These are phyloP conservation scores for Momotus momota DNA, from an alignment of 2,797 vertebrate species.

Conservation along the genomic window DNA sequence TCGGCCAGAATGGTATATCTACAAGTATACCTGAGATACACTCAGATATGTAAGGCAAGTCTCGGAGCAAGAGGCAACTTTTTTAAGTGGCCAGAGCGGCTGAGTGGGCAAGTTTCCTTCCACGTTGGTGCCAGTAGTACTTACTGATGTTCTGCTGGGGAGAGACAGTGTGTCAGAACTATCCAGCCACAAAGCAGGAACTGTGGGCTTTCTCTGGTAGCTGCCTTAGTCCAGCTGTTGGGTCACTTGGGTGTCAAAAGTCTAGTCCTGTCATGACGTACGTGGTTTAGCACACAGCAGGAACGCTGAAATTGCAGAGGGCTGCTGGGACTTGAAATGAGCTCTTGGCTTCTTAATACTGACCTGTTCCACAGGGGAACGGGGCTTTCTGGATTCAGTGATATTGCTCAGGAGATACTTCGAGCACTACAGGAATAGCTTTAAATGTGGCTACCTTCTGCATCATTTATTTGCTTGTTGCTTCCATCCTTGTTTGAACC, in stretches of 20 bases:
- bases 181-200: neutral
- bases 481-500: neutral
- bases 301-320: neutral
- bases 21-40: neutral
- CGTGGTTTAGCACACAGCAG: neutral
- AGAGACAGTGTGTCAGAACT: neutral
- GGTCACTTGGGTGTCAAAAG: neutral
- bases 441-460: neutral
- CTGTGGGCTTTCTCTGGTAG: neutral
- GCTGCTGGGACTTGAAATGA: neutral
- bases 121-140: fast-evolving
- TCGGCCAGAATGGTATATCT: neutral
- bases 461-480: neutral
- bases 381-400: neutral
- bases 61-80: neutral
- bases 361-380: neutral
- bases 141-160: neutral
- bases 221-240: neutral
- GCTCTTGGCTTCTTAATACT: neutral
- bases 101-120: neutral
- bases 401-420: neutral
- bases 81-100: neutral
- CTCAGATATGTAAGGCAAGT: neutral
- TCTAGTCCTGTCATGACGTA: neutral
- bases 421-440: neutral